A percentile compares a stretch with the other conserved stretches of the same genome.
Evolutionary conservation across 1,140 invertebrate genomes (phyloP).

Genomic region (Chionoecetes opilio): DNA sequence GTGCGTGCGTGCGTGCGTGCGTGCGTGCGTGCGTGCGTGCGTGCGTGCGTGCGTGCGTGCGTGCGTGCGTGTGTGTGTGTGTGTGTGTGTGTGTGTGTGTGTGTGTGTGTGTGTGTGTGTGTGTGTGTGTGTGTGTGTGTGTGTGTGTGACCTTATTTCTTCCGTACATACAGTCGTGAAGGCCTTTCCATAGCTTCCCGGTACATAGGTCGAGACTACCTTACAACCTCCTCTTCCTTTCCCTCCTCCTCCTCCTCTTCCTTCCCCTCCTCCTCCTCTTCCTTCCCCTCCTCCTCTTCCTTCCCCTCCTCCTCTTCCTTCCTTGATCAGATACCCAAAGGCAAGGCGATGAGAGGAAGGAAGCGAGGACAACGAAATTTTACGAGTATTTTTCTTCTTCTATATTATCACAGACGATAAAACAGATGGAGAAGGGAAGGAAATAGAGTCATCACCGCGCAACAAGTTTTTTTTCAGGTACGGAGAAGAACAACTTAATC

Average conservation of each 20-base stretch:
- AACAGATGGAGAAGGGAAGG: background rate
- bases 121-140: slow-evolving; percentile 27
- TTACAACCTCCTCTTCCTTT: background rate
- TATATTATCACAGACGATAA: background rate
- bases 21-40: background rate
- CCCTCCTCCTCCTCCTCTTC: background rate
- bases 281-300: background rate
- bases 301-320: background rate
- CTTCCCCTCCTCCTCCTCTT: background rate
- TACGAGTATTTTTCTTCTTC: background rate
- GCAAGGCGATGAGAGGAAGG: background rate
- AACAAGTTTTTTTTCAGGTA: background rate
- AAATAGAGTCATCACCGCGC: too few species aligned
- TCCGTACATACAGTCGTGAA: background rate
- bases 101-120: slow-evolving; percentile 3
- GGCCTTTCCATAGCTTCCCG: background rate
- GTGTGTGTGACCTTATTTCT: background rate
- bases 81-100: too few species aligned
- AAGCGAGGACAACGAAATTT: background rate
- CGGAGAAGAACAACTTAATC: background rate
- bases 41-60: background rate
- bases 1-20: too few species aligned
- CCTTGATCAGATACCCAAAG: background rate
- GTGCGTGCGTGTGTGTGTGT: slow-evolving; percentile 22
- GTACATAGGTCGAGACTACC: background rate